phyloP scores from a whole-genome alignment of 2,888 invertebrate species.

The Ditula angustiorana region DNA sequence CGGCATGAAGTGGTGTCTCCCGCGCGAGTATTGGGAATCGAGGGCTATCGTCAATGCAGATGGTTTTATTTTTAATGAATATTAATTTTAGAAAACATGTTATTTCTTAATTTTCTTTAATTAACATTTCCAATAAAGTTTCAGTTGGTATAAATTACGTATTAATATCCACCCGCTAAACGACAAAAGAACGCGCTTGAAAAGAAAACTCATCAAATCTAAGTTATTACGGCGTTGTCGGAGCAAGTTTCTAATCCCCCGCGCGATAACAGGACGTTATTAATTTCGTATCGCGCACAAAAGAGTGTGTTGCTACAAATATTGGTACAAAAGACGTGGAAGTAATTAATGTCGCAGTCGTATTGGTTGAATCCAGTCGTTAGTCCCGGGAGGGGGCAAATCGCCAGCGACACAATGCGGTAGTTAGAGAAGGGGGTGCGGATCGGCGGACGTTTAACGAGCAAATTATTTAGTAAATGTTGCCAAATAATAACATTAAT shows the following conservation, averaged over 20 bases:
- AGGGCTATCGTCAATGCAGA: slow-evolving; percentile 47
- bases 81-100: slow-evolving; percentile 16
- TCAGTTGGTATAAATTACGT: slow-evolving; percentile 3
- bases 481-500: slow-evolving; percentile 84
- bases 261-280: slow-evolving; percentile 64
- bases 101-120: slow-evolving; percentile 22
- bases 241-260: slow-evolving; percentile 72
- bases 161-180: not conserved
- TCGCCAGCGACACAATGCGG: slow-evolving; percentile 75
- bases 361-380: slow-evolving; percentile 76
- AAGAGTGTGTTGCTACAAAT: slow-evolving; percentile 81
- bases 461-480: slow-evolving; percentile 85
- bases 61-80: slow-evolving; percentile 37
- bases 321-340: slow-evolving; percentile 69
- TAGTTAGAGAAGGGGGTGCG: slow-evolving; percentile 71
- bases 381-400: slow-evolving; percentile 69
- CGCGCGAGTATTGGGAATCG: slow-evolving; percentile 54
- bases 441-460: slow-evolving; percentile 82
- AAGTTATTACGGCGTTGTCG: slow-evolving; percentile 51
- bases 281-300: slow-evolving; percentile 76
- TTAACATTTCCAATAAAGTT: slow-evolving; percentile 33
- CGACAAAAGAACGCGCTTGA: slow-evolving; percentile 45
- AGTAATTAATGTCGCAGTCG: slow-evolving; percentile 79
- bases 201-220: slow-evolving; percentile 67
- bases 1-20: slow-evolving; percentile 61